A percentile compares a stretch with the other conserved stretches of the same genome.
Evolutionary conservation across 2,888 invertebrate genomes (phyloP).

Genomic region (Rapana venosa): DNA sequence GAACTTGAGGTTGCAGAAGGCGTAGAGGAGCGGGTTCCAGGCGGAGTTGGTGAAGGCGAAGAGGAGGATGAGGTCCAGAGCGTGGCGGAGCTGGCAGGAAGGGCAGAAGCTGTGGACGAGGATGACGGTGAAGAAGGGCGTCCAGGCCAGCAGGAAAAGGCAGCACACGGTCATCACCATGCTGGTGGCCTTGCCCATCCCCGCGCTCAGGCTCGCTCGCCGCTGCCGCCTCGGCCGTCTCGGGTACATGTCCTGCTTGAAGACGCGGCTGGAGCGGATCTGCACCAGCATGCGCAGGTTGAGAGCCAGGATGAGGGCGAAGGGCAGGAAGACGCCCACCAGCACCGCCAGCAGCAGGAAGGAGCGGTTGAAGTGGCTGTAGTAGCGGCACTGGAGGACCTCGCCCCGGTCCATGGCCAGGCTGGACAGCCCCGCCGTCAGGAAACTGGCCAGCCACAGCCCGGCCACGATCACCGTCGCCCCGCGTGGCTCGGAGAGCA

Average conservation of each 20-base stretch:
- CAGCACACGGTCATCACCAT: constrained; percentile 30
- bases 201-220: background rate
- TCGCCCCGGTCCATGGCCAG: background rate
- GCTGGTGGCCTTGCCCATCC: constrained; percentile 20
- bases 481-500: background rate
- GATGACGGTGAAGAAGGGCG: constrained; percentile 27
- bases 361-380: constrained; percentile 9
- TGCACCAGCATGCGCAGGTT: constrained; percentile 16
- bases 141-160: constrained; percentile 32
- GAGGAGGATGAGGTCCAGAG: constrained; percentile 29
- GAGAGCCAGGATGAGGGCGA: background rate
- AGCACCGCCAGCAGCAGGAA: background rate
- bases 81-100: background rate
- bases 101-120: constrained; percentile 6
- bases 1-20: constrained; percentile 16
- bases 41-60: constrained; percentile 30
- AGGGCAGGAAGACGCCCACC: constrained; percentile 1
- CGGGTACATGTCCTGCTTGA: constrained; percentile 9
- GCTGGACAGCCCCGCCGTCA: background rate
- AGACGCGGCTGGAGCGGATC: background rate
- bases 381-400: constrained; percentile 4
- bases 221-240: background rate
- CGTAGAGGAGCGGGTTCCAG: constrained; percentile 34
- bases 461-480: background rate
- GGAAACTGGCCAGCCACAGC: background rate